These are phyloP conservation scores for Aphodius sticticus DNA, from an alignment of 2,888 invertebrate species.

Conservation along the genomic window DNA sequence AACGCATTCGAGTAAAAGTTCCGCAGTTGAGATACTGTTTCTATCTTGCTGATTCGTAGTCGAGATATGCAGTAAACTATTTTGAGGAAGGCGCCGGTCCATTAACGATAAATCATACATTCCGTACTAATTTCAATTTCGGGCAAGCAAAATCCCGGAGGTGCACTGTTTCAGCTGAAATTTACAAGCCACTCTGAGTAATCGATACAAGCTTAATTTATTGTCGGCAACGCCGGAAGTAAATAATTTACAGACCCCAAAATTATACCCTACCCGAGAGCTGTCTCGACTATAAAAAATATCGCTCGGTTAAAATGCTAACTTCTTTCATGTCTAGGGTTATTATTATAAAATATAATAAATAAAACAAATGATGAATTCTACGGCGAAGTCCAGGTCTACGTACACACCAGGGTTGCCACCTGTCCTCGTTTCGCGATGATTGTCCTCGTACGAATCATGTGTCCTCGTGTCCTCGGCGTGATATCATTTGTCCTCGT, in stretches of 20 bases:
- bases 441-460: too few species aligned
- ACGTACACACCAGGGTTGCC: too few species aligned
- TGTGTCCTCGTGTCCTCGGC: too few species aligned
- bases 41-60: not conserved
- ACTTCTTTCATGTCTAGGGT: not conserved
- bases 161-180: not conserved
- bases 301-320: not conserved
- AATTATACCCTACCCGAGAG: not conserved
- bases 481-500: too few species aligned
- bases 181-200: not conserved
- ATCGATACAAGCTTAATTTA: slow-evolving; percentile 4
- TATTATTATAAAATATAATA: too few species aligned
- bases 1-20: not conserved
- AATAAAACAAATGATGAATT: too few species aligned
- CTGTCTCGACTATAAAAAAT: not conserved
- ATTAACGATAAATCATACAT: not conserved
- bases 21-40: not conserved
- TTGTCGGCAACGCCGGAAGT: slow-evolving; percentile 4
- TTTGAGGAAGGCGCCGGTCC: not conserved
- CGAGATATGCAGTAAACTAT: slow-evolving; percentile 4
- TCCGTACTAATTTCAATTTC: slow-evolving; percentile 4
- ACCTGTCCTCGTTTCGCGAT: too few species aligned
- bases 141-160: not conserved
- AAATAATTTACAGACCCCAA: not conserved
- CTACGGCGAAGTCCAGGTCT: too few species aligned